Evolutionary conservation across 2,113 vertebrate genomes (phyloP).

Genomic region (Myotis yumanensis): DNA sequence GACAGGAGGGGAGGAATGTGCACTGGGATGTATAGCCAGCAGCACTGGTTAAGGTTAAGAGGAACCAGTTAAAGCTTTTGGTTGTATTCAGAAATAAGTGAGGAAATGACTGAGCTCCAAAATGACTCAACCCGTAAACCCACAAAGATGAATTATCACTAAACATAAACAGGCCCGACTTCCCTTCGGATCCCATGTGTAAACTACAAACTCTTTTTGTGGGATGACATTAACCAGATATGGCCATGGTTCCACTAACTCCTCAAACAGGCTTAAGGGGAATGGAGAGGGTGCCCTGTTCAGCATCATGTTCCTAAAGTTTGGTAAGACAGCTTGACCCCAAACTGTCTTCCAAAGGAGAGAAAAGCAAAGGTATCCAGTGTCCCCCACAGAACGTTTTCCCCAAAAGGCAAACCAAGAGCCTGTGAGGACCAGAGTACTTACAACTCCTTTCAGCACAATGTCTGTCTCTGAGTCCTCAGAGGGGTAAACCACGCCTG

Average conservation of each 20-base stretch:
- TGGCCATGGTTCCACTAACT: not conserved
- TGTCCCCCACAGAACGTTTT: not conserved
- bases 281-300: constrained; percentile 29
- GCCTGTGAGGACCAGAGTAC: constrained; percentile 65
- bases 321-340: constrained; percentile 27
- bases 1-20: not conserved
- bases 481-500: constrained; percentile 97
- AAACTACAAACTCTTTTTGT: constrained; percentile 32
- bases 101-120: constrained; percentile 69
- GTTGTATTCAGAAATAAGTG: constrained; percentile 63
- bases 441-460: constrained; percentile 97
- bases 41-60: constrained; percentile 56
- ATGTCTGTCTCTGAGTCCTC: constrained; percentile 96
- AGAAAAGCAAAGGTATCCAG: not conserved
- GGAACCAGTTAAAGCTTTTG: constrained; percentile 42
- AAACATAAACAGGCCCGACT: constrained; percentile 69
- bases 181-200: constrained; percentile 55
- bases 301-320: not conserved
- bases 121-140: constrained; percentile 73
- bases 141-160: constrained; percentile 60
- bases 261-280: constrained; percentile 38
- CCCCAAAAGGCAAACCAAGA: not conserved
- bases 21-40: constrained; percentile 34
- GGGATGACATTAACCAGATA: constrained; percentile 67
- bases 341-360: constrained; percentile 3